Base-by-base conservation (phyloP, 2,113 vertebrate species). In the Quiscalus mexicanus region DNA sequence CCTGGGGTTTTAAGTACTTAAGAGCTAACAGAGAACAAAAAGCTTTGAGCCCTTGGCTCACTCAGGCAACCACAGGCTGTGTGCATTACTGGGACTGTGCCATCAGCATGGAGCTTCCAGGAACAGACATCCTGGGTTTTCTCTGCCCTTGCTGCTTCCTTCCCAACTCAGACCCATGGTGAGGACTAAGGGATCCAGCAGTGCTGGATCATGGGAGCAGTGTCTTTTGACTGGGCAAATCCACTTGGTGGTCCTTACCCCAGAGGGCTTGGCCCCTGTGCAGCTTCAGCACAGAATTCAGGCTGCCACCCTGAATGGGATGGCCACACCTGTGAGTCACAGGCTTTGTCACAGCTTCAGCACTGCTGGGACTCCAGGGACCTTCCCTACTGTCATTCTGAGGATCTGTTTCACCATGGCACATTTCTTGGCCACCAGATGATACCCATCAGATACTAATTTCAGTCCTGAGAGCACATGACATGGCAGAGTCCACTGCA, bases 21-120 rank as follows among this genome's bases (percentile, higher is more conserved):
- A 70, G 21, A 89, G 42, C 62, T 62, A 88, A 85, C 14, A 80
- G 31, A 79, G 53, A 94, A 91, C 69, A 91, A 85, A 94, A 90
- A 76, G n/a, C 37, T 75, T 41, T 75, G 60, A 82, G 56, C 37
- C 62, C 44, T 89, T 3, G 1, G 77, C 74, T 78, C 27, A 70
- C 56, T 47, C 73, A 78, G 52, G 80, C 73, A 84, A 68, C 24
- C 50, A 92, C 50, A 81, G 59, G 21, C 69, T 87, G 49, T 39
- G 33, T 47, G 79, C 17, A 7, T 76, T 56, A 37, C 49, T 84
- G 41, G 52, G 84, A 68, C 53, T 53, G 19, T 89, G 80, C 69
- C 65, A 91, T 27, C 76, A 94, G 62, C 81, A 75, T 9, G n/a
- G 62, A 82, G 62, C 28, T 90, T 47, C 56, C 81, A 81, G 59